Conservation (phyloP, 2,797 vertebrate species). For the Phaenicophaeus curvirostris region DNA sequence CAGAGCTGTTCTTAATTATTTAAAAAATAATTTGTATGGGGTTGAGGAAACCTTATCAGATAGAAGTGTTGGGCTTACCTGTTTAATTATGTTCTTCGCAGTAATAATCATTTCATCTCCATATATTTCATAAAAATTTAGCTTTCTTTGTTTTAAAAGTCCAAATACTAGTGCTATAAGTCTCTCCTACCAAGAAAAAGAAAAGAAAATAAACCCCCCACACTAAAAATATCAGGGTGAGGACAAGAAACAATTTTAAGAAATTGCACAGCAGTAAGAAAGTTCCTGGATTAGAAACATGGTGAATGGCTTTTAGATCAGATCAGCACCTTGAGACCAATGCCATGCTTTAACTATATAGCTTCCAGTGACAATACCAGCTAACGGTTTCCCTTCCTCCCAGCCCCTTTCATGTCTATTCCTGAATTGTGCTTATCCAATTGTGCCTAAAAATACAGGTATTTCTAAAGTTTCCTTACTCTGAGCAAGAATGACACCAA, state of each 20-base stretch:
- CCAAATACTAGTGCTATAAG: conserved; percentile 93
- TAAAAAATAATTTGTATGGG: background rate
- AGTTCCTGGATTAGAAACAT: background rate
- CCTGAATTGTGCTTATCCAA: background rate
- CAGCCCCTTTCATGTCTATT: background rate
- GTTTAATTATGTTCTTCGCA: conserved; percentile 90
- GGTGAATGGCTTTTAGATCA: background rate
- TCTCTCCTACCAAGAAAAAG: conserved; percentile 84
- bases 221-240: background rate
- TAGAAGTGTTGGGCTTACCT: conserved; percentile 79
- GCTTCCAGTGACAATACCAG: background rate
- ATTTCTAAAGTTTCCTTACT: background rate
- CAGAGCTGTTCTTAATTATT: background rate
- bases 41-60: background rate
- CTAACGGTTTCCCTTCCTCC: background rate
- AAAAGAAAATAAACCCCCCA: background rate
- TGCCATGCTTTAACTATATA: background rate
- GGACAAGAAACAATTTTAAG: background rate
- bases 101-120: conserved; percentile 91
- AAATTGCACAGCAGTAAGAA: background rate
- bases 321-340: background rate
- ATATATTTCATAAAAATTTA: conserved; percentile 97
- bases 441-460: background rate
- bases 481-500: background rate
- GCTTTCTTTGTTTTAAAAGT: conserved; percentile 92